These are phyloP conservation scores for Chloromyia formosa DNA, from an alignment of 2,888 invertebrate genomes.

Conservation along the genomic window DNA sequence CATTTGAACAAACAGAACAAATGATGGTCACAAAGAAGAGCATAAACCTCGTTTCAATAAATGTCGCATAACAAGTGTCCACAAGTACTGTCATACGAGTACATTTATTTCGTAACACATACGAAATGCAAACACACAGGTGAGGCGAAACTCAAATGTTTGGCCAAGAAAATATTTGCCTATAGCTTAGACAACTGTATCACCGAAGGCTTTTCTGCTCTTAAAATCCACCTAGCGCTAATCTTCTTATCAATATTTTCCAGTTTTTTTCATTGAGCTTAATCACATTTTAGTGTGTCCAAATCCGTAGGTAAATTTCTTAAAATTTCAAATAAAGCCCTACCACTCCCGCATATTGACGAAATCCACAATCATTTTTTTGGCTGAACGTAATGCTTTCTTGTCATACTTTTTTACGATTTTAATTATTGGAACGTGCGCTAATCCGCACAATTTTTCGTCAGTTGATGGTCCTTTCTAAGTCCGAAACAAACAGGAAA, in stretches of 20 bases:
- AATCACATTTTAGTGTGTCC: constrained; percentile 18
- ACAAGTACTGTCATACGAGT: background rate
- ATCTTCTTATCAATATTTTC: constrained; percentile 42
- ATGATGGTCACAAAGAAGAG: background rate
- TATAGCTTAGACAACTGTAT: constrained; percentile 25
- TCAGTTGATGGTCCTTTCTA: constrained; percentile 25
- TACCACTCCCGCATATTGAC: constrained; percentile 37
- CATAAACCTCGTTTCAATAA: background rate
- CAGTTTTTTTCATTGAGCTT: background rate
- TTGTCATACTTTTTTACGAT: constrained; percentile 28
- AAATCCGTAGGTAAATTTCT: constrained; percentile 43
- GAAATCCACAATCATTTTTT: background rate
- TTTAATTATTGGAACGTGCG: constrained; percentile 42
- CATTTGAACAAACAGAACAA: constrained; percentile 12
- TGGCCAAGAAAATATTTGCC: constrained; percentile 39
- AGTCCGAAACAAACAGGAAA: constrained; percentile 39
- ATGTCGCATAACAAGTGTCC: constrained; percentile 22
- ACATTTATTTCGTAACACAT: background rate
- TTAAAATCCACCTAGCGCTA: constrained; percentile 12
- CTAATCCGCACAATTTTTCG: constrained; percentile 15
- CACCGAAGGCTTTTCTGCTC: constrained; percentile 20
- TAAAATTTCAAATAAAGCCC: constrained; percentile 10
- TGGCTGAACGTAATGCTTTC: background rate
- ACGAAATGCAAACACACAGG: constrained; percentile 38
- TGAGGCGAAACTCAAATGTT: constrained; percentile 32